Evolutionary conservation across 37 sponge, comb jelly and placozoan species (phyloP), one percentile per base, ranked within the genome.

Genomic region (Amphimedon queenslandica): DNA sequence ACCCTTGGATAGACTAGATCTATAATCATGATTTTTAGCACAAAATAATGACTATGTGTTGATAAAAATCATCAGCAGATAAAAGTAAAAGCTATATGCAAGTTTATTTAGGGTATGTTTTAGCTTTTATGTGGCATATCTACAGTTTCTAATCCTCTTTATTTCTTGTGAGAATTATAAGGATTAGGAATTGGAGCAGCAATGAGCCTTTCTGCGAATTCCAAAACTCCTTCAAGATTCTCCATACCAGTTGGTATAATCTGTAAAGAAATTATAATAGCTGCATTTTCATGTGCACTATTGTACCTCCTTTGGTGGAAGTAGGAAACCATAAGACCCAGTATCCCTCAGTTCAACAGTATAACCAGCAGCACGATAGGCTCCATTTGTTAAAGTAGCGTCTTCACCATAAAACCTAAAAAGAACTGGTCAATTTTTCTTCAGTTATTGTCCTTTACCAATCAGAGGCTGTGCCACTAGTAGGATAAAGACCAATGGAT

Each of bases 281-380:
- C n/a, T n/a, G n/a, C n/a, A n/a, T n/a, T n/a, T n/a, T n/a, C n/a
- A n/a, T n/a, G n/a, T n/a, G n/a, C n/a, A n/a, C n/a, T n/a, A n/a
- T n/a, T n/a, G 72, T 40, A 88, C 88, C 79, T 88, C 74, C 37
- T 82, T 53, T 29, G 83, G 66, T 40, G 88, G 88, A 4, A 88
- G 79, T 2, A 77, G 55, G 36, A 88, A 88, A 1, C 88, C 88
- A 74, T 88, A 88, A 23, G 5, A 6, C 23, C 79, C 83, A 53
- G 40, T 71, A 30, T 70, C 82, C 42, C 88, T 66, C 57, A 88
- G 75, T 42, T 82, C 83, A 66, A 88, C 40, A 27, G 78, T 70
- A 29, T 64, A 73, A n/a, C 79, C 73, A 28, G 75, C 88, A 37
- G 88, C 47, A 23, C 88, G 43, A 41, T 78, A 82, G 13, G 63